Conservation (phyloP, 2,797 vertebrate genomes). For the Coracias cyanogaster region DNA sequence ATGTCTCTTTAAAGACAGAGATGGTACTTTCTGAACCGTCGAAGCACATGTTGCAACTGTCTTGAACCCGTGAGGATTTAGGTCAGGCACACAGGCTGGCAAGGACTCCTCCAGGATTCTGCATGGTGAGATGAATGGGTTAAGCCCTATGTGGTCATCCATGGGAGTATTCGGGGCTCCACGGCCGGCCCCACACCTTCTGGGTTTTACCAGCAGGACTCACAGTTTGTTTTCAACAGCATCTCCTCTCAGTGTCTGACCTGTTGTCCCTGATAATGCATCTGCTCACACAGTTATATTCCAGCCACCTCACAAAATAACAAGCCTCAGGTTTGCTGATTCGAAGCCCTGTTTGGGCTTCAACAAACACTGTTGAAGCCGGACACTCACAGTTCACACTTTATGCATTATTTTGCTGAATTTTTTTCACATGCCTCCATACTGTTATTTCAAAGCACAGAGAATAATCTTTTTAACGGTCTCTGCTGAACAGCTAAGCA, state of each 20-base stretch:
- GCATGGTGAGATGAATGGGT: not conserved
- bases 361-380: not conserved
- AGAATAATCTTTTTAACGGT: constrained; percentile 27
- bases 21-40: not conserved
- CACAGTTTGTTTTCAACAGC: not conserved
- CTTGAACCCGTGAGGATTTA: not conserved
- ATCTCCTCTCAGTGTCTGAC: not conserved
- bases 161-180: not conserved
- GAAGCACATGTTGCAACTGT: not conserved
- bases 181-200: not conserved
- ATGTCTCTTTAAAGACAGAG: not conserved
- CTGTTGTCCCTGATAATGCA: not conserved
- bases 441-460: not conserved
- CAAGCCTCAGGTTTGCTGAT: not conserved
- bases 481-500: not conserved
- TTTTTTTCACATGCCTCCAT: not conserved
- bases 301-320: not conserved
- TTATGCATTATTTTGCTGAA: not conserved
- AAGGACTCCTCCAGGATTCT: not conserved
- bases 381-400: not conserved
- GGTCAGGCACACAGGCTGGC: not conserved
- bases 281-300: not conserved
- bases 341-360: not conserved
- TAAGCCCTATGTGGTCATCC: not conserved
- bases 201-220: not conserved